Base-by-base conservation (phyloP, 2,797 vertebrate genomes). In the Spatula clypeata region DNA sequence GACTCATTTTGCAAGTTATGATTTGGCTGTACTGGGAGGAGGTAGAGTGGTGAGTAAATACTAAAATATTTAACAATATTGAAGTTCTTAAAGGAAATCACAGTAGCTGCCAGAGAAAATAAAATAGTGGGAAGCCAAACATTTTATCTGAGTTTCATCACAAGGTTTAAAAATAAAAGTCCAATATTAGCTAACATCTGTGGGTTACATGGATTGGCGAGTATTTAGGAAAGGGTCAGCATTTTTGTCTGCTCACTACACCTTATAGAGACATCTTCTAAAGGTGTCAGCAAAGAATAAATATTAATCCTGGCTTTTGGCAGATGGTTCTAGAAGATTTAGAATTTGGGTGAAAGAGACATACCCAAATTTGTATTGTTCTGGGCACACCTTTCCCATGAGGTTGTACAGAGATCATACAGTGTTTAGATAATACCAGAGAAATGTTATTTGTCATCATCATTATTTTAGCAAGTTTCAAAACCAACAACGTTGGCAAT, bases 71-170 rank as follows among this genome's bases (percentile, higher is more conserved):
- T 93, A 69, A 85, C n/a, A 72, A 32, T 31, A 84, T 66, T 64
- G 6, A 79, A 90, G 67, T 69, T 77, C 61, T 82, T 85, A 90
- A 91, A 83, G 72, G 93, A 96, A 97, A 92, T 86, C 53, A 67
- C 8, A 82, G 26, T 60, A 88, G 75, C 53, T 89, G 53, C 77
- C 79, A 83, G 67, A 91, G 57, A 76, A 94, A 94, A 96, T 76
- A 95, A 93, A 86, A 62, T 67, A 31, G 31, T 86, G 71, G 44
- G 69, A 96, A 96, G 80, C 60, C 34, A 88, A 92, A 60, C 6
- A 44, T 97, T 97, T 97, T 94, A 88, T 53, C 40, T 82, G 60
- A 71, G 54, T 96, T 88, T 96, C 76, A 94, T 80, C 92, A 97
- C 38, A 61, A 94, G 95, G 23, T 64, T 76, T 79, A 80, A 96